Evolutionary conservation across 2,888 invertebrate species (phyloP), one percentile per base, ranked within the genome.

Genomic region (Julus scandinavius): DNA sequence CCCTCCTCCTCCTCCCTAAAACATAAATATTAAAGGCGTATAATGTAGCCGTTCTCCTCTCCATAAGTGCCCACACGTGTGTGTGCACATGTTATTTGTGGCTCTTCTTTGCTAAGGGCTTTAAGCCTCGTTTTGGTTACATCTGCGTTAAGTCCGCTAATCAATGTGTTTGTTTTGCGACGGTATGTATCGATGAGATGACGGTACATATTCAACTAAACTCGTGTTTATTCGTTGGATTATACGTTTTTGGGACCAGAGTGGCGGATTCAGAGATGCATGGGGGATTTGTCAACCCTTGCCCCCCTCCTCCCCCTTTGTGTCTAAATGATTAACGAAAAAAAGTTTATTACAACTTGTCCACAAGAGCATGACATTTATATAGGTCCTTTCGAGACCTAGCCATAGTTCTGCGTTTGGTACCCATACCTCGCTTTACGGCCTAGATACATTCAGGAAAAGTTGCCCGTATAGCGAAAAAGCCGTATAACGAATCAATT

Each of bases 11-110:
- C 45, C 5, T 45, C 72, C 72, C 72, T 72, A 29, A 29, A 72
- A 72, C 72, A 72, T 72, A 72, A 72, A 72, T 72, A 72, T 72
- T 72, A 72, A 72, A 72, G 72, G 72, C 72, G 72, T 72, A 72
- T 63, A 63, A 63, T 63, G 20, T 20, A 63, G 63, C 20, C 63
- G 15, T n/a, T 63, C 72, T 72, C 72, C 72, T 72, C 72, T 72
- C n/a, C 72, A 29, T 72, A 72, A 72, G 72, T 72, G 72, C 72
- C 29, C 72, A 72, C 72, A 72, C 72, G 72, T 72, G 72, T 72
- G 72, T 72, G 72, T 72, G 72, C 72, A 72, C 72, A 72, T 72
- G 72, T 72, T 72, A 72, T 72, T 72, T 72, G 72, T 72, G 72
- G 72, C 72, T 72, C 72, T 72, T 72, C 72, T 72, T 72, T 72